These are phyloP conservation scores for Pseudococcus longispinus DNA, from an alignment of 2,888 invertebrate species.

Conservation along the genomic window DNA sequence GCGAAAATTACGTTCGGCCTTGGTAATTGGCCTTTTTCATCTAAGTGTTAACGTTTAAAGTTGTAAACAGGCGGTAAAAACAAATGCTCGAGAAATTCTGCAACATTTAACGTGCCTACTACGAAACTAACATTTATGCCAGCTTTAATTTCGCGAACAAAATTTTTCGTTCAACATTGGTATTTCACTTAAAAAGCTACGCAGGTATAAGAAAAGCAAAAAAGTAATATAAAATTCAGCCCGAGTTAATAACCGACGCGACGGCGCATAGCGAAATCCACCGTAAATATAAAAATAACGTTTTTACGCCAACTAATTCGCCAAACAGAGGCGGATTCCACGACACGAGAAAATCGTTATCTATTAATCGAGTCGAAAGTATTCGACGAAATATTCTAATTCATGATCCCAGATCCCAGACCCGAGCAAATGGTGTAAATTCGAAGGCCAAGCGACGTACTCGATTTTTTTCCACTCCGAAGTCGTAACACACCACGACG, in stretches of 20 bases:
- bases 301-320: neutral
- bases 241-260: neutral
- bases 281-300: neutral
- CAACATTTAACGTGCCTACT: neutral
- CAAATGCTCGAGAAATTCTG: neutral
- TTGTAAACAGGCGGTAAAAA: constrained; percentile 2
- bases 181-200: neutral
- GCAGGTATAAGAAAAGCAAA: neutral
- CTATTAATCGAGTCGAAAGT: neutral
- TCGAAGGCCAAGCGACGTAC: neutral
- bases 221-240: neutral
- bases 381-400: constrained; percentile 13
- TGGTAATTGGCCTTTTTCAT: neutral
- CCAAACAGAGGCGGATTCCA: neutral
- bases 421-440: neutral
- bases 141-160: neutral
- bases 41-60: neutral
- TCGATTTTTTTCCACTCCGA: neutral
- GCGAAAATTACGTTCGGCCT: neutral
- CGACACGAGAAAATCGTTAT: neutral
- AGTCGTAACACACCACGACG: neutral
- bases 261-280: neutral
- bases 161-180: neutral
- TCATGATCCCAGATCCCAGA: neutral
- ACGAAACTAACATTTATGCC: neutral